Evolutionary conservation across 2,797 vertebrate species (phyloP).

Genomic region (Tapirus indicus): DNA sequence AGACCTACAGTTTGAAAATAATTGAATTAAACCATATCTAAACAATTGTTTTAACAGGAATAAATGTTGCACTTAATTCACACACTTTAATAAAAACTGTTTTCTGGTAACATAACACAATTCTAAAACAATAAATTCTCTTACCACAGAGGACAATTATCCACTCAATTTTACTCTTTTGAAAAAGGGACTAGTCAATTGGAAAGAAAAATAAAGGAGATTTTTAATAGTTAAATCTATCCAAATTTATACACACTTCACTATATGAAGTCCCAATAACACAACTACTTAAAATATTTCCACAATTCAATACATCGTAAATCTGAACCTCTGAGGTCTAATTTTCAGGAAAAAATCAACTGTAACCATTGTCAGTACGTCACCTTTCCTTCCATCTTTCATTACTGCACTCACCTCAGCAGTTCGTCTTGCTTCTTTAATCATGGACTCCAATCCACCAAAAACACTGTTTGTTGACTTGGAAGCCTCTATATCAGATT

Average conservation of each 20-base stretch:
- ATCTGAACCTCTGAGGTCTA: not conserved
- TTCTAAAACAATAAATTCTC: not conserved
- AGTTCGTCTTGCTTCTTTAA: conserved; percentile 97
- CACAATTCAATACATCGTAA: conserved; percentile 47
- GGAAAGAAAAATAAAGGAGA: not conserved
- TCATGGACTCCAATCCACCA: conserved; percentile 98
- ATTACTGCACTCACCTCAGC: conserved; percentile 91
- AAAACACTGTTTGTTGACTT: conserved; percentile 91
- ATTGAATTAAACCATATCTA: not conserved
- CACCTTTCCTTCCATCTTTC: not conserved
- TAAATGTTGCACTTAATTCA: not conserved
- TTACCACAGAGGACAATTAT: conserved; percentile 1
- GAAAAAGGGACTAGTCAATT: not conserved
- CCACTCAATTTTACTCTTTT: conserved; percentile 17
- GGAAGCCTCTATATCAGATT: conserved; percentile 94
- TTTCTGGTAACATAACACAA: conserved; percentile 29
- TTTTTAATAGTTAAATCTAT: conserved; percentile 33
- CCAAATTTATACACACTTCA: not conserved
- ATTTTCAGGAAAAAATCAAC: conserved; percentile 24
- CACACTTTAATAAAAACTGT: conserved; percentile 25
- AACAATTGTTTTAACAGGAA: not conserved
- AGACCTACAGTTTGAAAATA: conserved; percentile 45
- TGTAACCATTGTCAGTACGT: not conserved
- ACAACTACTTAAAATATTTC: conserved; percentile 27
- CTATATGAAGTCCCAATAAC: not conserved